Percentiles rank a stretch among this genome's conserved stretches.
These are phyloP conservation scores for Cephus pygmeus DNA, from an alignment of 2,888 invertebrate genomes.

Conservation along the genomic window DNA sequence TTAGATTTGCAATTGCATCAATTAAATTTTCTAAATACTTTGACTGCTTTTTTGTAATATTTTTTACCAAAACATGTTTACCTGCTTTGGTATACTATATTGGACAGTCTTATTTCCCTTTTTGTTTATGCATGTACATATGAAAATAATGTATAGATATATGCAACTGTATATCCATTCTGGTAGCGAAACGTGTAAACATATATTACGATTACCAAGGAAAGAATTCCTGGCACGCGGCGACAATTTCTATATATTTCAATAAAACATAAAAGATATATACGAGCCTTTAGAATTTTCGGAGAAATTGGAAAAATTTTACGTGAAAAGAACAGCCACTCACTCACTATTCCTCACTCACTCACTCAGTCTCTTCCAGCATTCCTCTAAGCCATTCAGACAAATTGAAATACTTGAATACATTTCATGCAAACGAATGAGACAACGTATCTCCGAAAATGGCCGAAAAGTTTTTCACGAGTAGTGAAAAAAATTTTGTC, in stretches of 20 bases:
- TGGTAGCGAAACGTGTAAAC: background rate
- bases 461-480: background rate
- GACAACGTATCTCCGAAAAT: background rate
- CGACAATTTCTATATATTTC: background rate
- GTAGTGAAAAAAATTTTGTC: background rate
- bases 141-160: background rate
- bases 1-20: background rate
- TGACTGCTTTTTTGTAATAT: background rate
- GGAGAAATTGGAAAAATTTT: background rate
- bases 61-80: background rate
- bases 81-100: background rate
- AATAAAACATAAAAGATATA: background rate
- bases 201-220: background rate
- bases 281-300: background rate
- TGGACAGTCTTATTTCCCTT: background rate
- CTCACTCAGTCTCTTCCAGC: background rate
- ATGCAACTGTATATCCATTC: background rate
- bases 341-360: background rate
- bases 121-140: background rate
- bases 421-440: background rate
- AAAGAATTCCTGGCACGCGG: background rate
- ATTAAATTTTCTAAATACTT: background rate
- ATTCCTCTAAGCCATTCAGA: background rate
- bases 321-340: background rate
- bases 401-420: background rate